Evolutionary conservation across 1,140 invertebrate species (phyloP).

Genomic region (Brachionus manjavacas): DNA sequence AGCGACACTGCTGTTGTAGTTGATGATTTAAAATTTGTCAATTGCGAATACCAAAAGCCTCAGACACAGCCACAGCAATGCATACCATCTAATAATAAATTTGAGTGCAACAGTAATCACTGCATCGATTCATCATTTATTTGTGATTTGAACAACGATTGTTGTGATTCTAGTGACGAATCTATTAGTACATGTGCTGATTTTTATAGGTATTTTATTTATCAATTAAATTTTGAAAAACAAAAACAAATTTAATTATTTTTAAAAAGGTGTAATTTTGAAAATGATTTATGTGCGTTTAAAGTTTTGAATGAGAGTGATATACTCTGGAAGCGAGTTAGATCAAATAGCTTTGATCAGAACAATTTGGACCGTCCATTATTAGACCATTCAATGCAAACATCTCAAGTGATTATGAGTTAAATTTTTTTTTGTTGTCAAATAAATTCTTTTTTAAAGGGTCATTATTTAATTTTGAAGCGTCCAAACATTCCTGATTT

Average conservation of each 20-base stretch:
- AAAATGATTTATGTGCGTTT: slow-evolving; percentile 9
- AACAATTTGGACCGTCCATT: neutral
- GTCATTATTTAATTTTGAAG: slow-evolving; percentile 9
- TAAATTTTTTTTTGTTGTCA: neutral
- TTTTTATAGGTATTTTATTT: slow-evolving; percentile 13
- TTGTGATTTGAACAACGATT: slow-evolving; percentile 51
- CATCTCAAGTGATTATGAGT: neutral
- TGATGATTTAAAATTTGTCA: slow-evolving; percentile 49
- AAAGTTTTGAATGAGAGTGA: slow-evolving; percentile 27
- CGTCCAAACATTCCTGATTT: neutral
- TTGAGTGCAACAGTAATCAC: slow-evolving; percentile 8
- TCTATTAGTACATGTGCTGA: slow-evolving; percentile 45
- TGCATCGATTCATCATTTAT: slow-evolving; percentile 46
- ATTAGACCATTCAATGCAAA: slow-evolving; percentile 20
- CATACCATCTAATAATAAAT: slow-evolving; percentile 27
- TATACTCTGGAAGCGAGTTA: slow-evolving; percentile 4
- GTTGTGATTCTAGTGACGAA: slow-evolving; percentile 52
- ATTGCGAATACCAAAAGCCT: slow-evolving; percentile 46
- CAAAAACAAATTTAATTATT: neutral
- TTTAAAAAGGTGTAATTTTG: slow-evolving; percentile 31
- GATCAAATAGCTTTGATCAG: neutral
- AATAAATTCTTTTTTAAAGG: slow-evolving; percentile 15
- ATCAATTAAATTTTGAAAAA: neutral
- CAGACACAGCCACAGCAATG: slow-evolving; percentile 42
- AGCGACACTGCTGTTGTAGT: slow-evolving; percentile 50